Percentiles rank a stretch among this genome's conserved stretches.
These are phyloP conservation scores for Medauroidea extradentata DNA, from an alignment of 1,140 invertebrate species.

Conservation along the genomic window DNA sequence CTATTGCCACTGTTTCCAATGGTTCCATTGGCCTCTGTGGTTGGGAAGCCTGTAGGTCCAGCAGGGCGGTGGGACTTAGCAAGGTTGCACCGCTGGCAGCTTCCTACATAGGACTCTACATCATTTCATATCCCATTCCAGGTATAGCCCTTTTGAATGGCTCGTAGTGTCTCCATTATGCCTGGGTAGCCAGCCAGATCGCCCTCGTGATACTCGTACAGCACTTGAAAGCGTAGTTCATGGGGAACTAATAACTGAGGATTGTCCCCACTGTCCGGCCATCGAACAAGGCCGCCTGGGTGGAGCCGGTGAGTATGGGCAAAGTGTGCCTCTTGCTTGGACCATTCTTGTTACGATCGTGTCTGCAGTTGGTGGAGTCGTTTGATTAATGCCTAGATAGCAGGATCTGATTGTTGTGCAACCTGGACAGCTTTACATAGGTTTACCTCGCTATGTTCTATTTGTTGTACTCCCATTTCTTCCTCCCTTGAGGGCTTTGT, in stretches of 20 bases:
- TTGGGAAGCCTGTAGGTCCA: background rate
- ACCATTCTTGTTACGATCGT: no score
- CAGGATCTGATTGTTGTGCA: background rate
- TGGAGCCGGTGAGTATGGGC: background rate
- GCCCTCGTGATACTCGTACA: constrained; percentile 20
- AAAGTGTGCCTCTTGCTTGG: no score
- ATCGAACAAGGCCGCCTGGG: background rate
- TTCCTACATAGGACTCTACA: background rate
- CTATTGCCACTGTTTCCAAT: constrained; percentile 18
- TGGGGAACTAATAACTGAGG: constrained; percentile 15
- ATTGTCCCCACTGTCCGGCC: background rate
- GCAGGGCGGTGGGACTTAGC: constrained; percentile 11
- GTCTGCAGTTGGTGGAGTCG: no score
- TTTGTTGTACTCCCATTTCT: no score
- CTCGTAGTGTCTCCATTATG: constrained; percentile 17
- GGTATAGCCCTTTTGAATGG: constrained; percentile 9
- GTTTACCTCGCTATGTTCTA: no score
- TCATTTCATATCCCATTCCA: constrained; percentile 10
- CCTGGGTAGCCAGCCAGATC: constrained; percentile 22
- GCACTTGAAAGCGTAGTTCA: background rate
- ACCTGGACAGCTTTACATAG: no score
- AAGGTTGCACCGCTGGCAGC: constrained; percentile 7
- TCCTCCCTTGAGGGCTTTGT: no score
- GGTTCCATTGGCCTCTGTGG: background rate
- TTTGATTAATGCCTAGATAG: background rate